These are phyloP conservation scores for Xiphias gladius DNA, from an alignment of 2,113 vertebrate species.

Conservation along the genomic window DNA sequence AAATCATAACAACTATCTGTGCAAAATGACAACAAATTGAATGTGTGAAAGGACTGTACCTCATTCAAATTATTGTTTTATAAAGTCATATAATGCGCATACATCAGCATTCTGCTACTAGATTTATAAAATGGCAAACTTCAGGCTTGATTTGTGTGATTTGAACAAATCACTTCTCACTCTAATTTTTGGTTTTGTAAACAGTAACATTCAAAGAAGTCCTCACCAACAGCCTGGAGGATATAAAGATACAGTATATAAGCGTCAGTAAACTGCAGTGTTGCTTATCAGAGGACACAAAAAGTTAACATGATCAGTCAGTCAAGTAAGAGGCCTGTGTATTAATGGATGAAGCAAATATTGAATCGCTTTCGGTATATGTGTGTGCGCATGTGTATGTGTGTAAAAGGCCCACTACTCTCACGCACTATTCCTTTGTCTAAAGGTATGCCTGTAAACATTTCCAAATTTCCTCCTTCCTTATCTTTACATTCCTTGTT, in stretches of 20 bases:
- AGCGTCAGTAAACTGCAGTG: constrained; percentile 38
- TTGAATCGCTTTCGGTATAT: constrained; percentile 23
- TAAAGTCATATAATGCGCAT: constrained; percentile 55
- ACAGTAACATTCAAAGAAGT: constrained; percentile 73
- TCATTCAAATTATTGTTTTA: constrained; percentile 36
- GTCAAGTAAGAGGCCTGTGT: constrained; percentile 50
- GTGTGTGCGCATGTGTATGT: constrained; percentile 9
- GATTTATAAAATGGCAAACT: constrained; percentile 67
- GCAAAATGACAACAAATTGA: constrained; percentile 36
- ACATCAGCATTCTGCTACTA: constrained; percentile 57
- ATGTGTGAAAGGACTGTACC: constrained; percentile 23
- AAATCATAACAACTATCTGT: constrained; percentile 30
- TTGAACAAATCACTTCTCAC: constrained; percentile 32
- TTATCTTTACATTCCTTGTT: constrained; percentile 65
- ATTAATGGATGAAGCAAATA: constrained; percentile 15
- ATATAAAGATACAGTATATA: constrained; percentile 31
- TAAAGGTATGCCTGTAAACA: constrained; percentile 68
- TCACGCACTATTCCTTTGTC: constrained; percentile 25
- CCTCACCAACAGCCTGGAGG: constrained; percentile 20
- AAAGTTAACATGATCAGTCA: constrained; percentile 14
- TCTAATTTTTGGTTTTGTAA: constrained; percentile 77
- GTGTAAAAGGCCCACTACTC: constrained; percentile 40
- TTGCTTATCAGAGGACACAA: constrained; percentile 13
- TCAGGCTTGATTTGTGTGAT: constrained; percentile 44
- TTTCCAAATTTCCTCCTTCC: constrained; percentile 31